Evolutionary conservation across 2,113 vertebrate genomes (phyloP), one percentile per base, ranked within the genome.

Genomic region (Steatornis caripensis): DNA sequence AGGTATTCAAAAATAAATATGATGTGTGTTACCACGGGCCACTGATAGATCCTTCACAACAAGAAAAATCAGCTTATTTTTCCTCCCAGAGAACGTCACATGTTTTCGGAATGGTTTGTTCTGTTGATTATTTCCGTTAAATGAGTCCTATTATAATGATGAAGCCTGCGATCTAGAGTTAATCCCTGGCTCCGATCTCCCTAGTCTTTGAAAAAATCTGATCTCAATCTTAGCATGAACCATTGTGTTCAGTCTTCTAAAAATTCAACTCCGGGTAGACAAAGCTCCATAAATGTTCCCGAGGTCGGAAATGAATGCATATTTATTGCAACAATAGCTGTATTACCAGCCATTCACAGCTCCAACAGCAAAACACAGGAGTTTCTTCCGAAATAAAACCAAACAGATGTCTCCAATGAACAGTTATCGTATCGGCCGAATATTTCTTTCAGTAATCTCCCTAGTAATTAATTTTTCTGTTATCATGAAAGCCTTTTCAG

Each of bases 391-490:
- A 78, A 93, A 86, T 8, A 29, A 78, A 89, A 84, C 66, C 89
- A 88, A 71, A 8, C 79, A 82, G 71, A 68, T 79, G 85, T 83
- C 77, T 90, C 92, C 76, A 75, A 48, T 57, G 89, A 87, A 77
- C 72, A 4, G n/a, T 27, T 57, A 51, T 79, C 21, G 3, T 23
- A 70, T 70, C 24, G 3, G 80, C 89, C 55, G 17, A 32, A 77
- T 80, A 81, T 46, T 76, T 80, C 87, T 91, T 71, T 85, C 81
- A 19, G 19, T n/a, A 36, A 95, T 77, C 88, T 90, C 83, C 45
- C 49, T 15, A 37, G 79, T 89, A 96, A 96, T 97, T 96, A 95
- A 89, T 96, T 96, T 86, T 89, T 23, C 49, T 77, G 43, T 93
- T 96, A 90, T 94, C 92, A 58, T 12, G 2, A 75, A 81, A 92